Base-by-base conservation (phyloP, 2,888 invertebrate genomes). In the Rhorus exstirpatorius region DNA sequence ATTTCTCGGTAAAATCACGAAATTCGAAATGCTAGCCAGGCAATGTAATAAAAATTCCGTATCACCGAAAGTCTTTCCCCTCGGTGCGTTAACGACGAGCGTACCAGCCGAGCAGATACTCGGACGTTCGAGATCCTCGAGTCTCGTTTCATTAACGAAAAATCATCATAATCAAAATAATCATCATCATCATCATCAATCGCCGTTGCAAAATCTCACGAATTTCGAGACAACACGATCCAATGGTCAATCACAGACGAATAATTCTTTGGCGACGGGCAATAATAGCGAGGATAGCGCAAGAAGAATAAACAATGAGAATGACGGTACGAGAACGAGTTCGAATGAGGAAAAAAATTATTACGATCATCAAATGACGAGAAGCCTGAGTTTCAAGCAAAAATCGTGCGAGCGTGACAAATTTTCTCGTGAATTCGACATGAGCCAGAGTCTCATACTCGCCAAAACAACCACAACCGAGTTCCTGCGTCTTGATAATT, bases 71-170 rank as follows among this genome's bases (percentile, higher is more conserved):
- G 97, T 97, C 0, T 97, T 97, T 87, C 96, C 96, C 21, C 94
- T 97, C 0, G 97, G 97, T 89, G 95, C 96, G 6, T 92, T 96
- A 7, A 97, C 97, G 0, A 96, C 97, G 0, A 97, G 96, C 86
- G 96, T 96, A 3, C 97, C 97, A 0, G 97, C 97, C 0, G 97
- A 96, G 92, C 97, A 97, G 86, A 97, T 97, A 0, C 92, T 97
- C 38, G 97, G 96, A 0, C 93, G 93, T 84, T 93, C 93, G 1
- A 90, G 92, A 81, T 92, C 92, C 0, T 87, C 92, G 26, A 92
- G 91, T 63, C 79, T 92, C n/a, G 88, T 88, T 1, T 92, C 92
- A 0, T 84, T 92, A 3, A 86, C 93, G 63, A 94, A 93, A 83
- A 93, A 89, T 65, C 75, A 93, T 93, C 35, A 84, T 10, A 88